Evolutionary conservation across 1,140 invertebrate species (phyloP).

Genomic region (Phymorhynchus buccinoides): DNA sequence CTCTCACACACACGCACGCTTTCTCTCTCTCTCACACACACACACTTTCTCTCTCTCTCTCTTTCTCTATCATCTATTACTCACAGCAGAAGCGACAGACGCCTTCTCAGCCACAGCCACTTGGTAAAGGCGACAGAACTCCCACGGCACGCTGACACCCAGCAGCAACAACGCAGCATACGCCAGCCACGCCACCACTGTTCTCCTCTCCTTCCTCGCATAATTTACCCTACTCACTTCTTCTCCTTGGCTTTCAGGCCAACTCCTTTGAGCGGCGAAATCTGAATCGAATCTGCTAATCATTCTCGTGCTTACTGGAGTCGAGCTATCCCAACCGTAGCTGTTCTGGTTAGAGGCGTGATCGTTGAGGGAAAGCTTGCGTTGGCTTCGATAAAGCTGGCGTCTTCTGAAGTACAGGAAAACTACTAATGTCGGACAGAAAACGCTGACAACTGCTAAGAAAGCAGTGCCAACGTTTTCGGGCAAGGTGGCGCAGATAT

Average conservation of each 20-base stretch:
- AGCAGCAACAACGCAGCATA: neutral
- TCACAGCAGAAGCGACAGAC: conserved; percentile 49
- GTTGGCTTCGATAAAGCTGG: neutral
- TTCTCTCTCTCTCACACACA: too few relatives aligned
- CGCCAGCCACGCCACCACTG: neutral
- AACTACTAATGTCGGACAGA: neutral
- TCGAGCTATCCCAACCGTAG: neutral
- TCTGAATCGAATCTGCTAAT: neutral
- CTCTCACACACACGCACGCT: neutral
- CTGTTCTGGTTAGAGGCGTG: neutral
- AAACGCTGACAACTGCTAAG: neutral
- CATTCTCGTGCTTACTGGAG: neutral
- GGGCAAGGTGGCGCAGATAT: neutral
- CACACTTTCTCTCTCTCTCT: too few relatives aligned
- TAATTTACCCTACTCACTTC: neutral
- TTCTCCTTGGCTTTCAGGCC: neutral
- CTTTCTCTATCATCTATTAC: conserved; percentile 40
- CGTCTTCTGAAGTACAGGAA: neutral
- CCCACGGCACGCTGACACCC: conserved; percentile 57
- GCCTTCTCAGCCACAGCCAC: conserved; percentile 54
- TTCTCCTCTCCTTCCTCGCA: neutral
- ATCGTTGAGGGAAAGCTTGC: neutral
- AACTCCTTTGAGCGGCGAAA: neutral
- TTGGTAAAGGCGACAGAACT: conserved; percentile 61
- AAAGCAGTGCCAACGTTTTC: neutral